Evolutionary conservation across 37 sponge, comb jelly and placozoan species (phyloP), one percentile per base, ranked within the genome.

Genomic region (Beroe ovata): DNA sequence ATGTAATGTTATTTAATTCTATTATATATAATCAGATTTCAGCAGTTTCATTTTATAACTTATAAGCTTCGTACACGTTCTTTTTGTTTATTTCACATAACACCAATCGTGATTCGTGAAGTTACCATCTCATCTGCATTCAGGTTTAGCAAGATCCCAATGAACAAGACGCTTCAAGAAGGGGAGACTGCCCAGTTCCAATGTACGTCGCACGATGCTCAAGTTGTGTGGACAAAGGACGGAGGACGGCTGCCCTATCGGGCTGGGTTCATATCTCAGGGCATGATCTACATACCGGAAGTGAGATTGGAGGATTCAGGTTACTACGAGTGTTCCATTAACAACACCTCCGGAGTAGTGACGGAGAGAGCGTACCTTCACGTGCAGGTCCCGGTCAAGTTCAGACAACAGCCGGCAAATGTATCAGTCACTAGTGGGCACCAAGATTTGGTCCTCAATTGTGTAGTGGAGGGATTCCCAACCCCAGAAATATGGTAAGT

Each of bases 271-370:
- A 22, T 77, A 4, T 1, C 26, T 29, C 11, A 30, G 39, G 84
- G 54, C 8, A 77, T 14, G 18, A 42, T 77, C 28, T 77, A 77
- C 47, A 77, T 77, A 21, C 84, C 84, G 39, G 84, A 77, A n/a
- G 84, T 77, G n/a, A 77, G 28, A 26, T 54, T 77, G 54, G 84
- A 77, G 14, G 84, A 77, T 40, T n/a, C 47, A 0, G 84, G 84
- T 1, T 77, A 42, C 21, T 77, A 77, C 84, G 84, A 77, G 84
- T 77, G 84, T 40, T 77, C 84, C 3, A 54, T 77, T 4, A 77
- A 77, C 54, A 77, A 77, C 54, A 77, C 84, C 26, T 42, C 54
- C 14, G 84, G 84, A 40, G 54, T 77, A 3, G 84, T 77, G 8
- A 36, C 33, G 54, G 20, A 33, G 26, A 37, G 84, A 23, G 84